Evolutionary conservation across 2,888 invertebrate genomes (phyloP), one percentile per base, ranked within the genome.

Genomic region (Dryococelus australis): DNA sequence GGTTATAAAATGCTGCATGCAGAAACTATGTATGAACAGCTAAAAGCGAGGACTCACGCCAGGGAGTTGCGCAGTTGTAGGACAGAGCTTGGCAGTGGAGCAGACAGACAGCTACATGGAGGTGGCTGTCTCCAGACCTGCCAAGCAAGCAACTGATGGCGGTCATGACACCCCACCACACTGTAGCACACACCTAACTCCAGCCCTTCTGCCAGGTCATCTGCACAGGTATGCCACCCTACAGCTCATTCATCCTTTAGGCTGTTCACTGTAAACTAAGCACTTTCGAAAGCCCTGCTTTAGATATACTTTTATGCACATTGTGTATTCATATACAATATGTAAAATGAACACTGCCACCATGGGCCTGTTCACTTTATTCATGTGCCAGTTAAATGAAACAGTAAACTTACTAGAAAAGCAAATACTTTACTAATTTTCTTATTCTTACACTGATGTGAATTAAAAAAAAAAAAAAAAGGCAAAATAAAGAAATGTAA

Each of bases 111-210:
- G 2, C 8, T 13, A 65, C 16, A 20, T 0, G 65, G n/a, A n/a
- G 65, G 24, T 8, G 65, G n/a, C n/a, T 65, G 20, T 10, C 65
- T 24, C 65, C 12, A 28, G 10, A 88, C 87, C 43, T 43, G 51
- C 88, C 88, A 88, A 10, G 88, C 88, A 12, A 83, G 86, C 35
- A 88, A 85, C 16, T 43, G 47, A 26, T n/a, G 27, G 13, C 20
- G 24, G 20, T 85, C 86, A 78, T 89, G 84, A 47, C 87, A 88
- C 87, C 90, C 90, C 85, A 88, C 89, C 81, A 90, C 86, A 26
- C 87, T 51, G 85, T 90, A 90, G 84, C 88, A 87, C 5, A 88
- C 89, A 12, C 90, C 90, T 35, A 90, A 89, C 65, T 89, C 89
- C 84, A 90, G 87, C 43, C 89, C 87, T 20, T 79, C 78, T 9